Evolutionary conservation across 53 echinoderm and acorn worm genomes (phyloP).

Genomic region (Echinometra lucunter): DNA sequence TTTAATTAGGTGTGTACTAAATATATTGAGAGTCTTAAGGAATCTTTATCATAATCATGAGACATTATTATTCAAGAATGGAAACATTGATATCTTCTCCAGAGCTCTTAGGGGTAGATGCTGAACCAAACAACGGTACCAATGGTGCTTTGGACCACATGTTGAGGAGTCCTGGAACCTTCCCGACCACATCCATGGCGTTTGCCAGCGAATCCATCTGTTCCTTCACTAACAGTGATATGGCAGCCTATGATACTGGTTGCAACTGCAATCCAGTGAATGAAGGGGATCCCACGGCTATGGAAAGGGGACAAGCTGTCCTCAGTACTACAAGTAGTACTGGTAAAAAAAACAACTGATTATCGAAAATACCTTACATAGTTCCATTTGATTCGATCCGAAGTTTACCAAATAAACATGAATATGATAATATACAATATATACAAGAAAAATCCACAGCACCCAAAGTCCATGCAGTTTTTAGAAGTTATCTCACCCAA

Average conservation of each 20-base stretch:
- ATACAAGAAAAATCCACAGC: too few relatives aligned
- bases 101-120: conserved; percentile 77
- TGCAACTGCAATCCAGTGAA: conserved; percentile 11
- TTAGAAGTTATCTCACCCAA: too few relatives aligned
- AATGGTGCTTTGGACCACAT: conserved; percentile 24
- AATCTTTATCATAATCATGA: too few relatives aligned
- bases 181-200: background rate
- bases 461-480: too few relatives aligned
- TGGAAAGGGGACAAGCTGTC: background rate
- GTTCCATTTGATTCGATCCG: too few relatives aligned
- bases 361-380: too few relatives aligned
- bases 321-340: background rate
- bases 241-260: conserved; percentile 4
- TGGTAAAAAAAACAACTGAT: background rate
- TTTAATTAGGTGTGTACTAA: too few relatives aligned
- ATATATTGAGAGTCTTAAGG: too few relatives aligned
- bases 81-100: background rate
- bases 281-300: background rate
- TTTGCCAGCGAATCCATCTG: background rate
- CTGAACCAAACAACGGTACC: conserved; percentile 74
- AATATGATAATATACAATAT: too few relatives aligned
- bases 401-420: too few relatives aligned
- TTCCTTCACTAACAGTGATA: background rate
- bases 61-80: too few relatives aligned
- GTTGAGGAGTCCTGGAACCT: conserved; percentile 1